Evolutionary conservation across 2,113 vertebrate species (phyloP), one percentile per base, ranked within the genome.

Genomic region (Caloenas nicobarica): DNA sequence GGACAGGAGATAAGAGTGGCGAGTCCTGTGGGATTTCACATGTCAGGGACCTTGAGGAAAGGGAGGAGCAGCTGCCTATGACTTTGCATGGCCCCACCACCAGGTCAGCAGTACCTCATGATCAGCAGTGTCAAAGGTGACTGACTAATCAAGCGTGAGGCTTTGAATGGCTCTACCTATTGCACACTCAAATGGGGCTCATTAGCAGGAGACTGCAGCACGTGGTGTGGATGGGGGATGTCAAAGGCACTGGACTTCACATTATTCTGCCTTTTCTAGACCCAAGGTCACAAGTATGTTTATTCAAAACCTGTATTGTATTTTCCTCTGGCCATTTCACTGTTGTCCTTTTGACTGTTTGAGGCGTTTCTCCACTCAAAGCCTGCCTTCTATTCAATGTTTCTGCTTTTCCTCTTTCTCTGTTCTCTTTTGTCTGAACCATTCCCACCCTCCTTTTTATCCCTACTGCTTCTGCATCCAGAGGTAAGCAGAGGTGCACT

Each of bases 11-110:
- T 42, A 57, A 40, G 31, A 89, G 57, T 42, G 70, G 44, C 0
- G 0, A 66, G 54, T 86, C 81, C 56, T 46, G 14, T n/a, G 89
- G 81, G 87, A 64, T 54, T 93, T 70, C 24, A 36, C 17, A 2
- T 51, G 78, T 83, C 93, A 71, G 68, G 34, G 54, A 51, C 85
- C 79, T 89, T 93, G 78, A 89, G 71, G 62, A 94, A 76, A 54
- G 28, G 54, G 74, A 94, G 81, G 60, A 94, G 46, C 44, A 94
- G 85, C 74, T 95, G 89, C 51, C 74, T 54, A 31, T 94, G 92
- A 65, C 93, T 93, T 65, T 33, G 6, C 50, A 23, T 1, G 4
- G 70, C 54, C 84, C 18, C 78, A 54, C 62, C 79, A 80, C 61
- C 58, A 58, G 89, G 78, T 81, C 87, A 91, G 70, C 93, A 91